A percentile compares a stretch with the other conserved stretches of the same genome.
Conservation (phyloP, 30 jellyfish, hydroid and myxozoan species). For the Clytia hemisphaerica region DNA sequence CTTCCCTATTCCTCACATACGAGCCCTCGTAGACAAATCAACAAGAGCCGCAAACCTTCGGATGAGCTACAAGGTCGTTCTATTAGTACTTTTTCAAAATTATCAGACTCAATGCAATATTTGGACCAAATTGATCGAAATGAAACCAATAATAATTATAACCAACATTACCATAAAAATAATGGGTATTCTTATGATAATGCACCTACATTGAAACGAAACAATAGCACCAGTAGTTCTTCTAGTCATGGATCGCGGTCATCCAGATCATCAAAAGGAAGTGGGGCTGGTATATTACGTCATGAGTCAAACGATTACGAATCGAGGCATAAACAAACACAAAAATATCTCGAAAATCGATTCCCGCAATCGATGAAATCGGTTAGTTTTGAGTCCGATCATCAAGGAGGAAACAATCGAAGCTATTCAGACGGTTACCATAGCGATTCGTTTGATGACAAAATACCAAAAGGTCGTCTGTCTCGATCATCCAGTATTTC, state of each 20-base stretch:
- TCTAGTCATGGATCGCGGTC: slow-evolving; percentile 26
- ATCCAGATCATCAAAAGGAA: slow-evolving; percentile 6
- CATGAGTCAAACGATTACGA: slow-evolving; percentile 2
- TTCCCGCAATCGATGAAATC: slow-evolving; percentile 12
- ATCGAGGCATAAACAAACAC: slow-evolving; percentile 3
- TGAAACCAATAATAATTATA: not conserved
- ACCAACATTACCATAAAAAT: not conserved
- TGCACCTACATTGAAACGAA: slow-evolving; percentile 5
- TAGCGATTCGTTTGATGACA: not conserved
- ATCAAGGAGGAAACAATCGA: not conserved
- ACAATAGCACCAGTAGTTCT: slow-evolving; percentile 14
- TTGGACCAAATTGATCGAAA: slow-evolving; percentile 1
- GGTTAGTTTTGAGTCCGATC: slow-evolving; percentile 17
- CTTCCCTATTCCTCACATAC: slow-evolving; percentile 36
- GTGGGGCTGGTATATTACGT: slow-evolving; percentile 31
- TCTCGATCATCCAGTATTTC: not conserved
- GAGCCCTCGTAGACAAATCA: not conserved
- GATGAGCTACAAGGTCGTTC: slow-evolving; percentile 15
- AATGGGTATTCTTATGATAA: not conserved
- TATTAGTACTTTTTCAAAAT: slow-evolving; percentile 2
- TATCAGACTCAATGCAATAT: slow-evolving; percentile 20
- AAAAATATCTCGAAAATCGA: slow-evolving; percentile 26
- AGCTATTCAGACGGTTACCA: slow-evolving; percentile 16
- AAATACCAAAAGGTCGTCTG: not conserved
- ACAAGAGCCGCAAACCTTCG: too few relatives aligned